Base-by-base conservation (phyloP, 2,888 invertebrate genomes). In the Leptinotarsa juncta region DNA sequence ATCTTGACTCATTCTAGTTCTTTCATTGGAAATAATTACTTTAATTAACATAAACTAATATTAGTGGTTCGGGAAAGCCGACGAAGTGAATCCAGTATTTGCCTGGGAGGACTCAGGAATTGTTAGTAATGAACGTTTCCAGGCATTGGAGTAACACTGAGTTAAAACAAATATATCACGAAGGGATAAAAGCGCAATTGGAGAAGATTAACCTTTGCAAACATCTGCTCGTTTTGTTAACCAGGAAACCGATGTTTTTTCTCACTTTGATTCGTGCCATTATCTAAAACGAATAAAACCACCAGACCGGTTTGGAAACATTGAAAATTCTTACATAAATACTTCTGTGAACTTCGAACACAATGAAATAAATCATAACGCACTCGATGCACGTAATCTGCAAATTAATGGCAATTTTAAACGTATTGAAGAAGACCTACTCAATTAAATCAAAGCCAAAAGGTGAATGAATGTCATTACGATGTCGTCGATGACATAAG, bases 101-200 rank as follows among this genome's bases (percentile, higher is more conserved):
- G 57, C 57, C 23, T 57, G 20, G 23, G 14, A 26, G 12, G 5
- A 15, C 23, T 23, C 15, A 51, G 51, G 15, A 14, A 5, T 51
- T 15, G 15, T 51, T n/a, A n/a, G n/a, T 15, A 51, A 51, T 51
- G 4, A 16, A 51, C 4, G 51, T 51, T 51, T 51, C n/a, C n/a
- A 51, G 15, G 51, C 16, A 16, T 7, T 51, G 15, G n/a, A 7
- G n/a, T 16, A n/a, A n/a, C 51, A 51, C 51, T 15, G 20, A 57
- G 55, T 57, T 3, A 14, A 51, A 20, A 23, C 57, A 57, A 57
- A 57, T 57, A 57, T 57, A 23, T 57, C 57, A 23, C 57, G 23
- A 26, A 14, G 1, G 15, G 26, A 57, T 57, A 23, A 57, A 57
- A 57, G 26, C 14, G 23, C 26, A 57, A 57, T 57, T 23, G 20